Conservation (phyloP, 53 echinoderm and acorn worm genomes). For the Paelopatides confundens region DNA sequence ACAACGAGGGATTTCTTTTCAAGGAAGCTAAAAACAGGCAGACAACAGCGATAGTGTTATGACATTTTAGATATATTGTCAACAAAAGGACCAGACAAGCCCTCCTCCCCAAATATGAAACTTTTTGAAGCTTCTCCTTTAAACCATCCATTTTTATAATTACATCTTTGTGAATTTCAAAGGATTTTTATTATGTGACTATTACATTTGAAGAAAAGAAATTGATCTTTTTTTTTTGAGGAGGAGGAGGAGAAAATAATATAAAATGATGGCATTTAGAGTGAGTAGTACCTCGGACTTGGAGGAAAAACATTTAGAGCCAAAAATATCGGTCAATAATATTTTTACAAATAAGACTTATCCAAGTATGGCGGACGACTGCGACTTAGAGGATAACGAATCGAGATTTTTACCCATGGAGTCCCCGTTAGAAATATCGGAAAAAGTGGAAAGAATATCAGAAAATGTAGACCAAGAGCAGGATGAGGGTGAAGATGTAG, state of each 20-base stretch:
- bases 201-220: too few species aligned
- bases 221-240: too few species aligned
- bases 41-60: too few species aligned
- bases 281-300: background rate
- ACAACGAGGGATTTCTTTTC: too few species aligned
- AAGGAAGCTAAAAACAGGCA: too few species aligned
- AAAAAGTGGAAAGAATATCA: background rate
- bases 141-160: too few species aligned
- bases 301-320: background rate
- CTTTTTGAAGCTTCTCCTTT: too few species aligned
- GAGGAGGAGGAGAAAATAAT: too few species aligned
- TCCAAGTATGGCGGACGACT: background rate
- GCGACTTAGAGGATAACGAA: background rate
- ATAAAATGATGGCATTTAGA: conserved; percentile 17
- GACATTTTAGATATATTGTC: too few species aligned
- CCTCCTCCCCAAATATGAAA: too few species aligned
- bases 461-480: background rate
- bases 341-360: background rate
- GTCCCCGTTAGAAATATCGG: background rate
- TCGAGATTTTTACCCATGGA: background rate
- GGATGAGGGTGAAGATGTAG: background rate
- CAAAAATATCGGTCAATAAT: background rate
- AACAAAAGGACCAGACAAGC: too few species aligned
- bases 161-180: too few species aligned
- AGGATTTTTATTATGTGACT: background rate